Percentiles rank a stretch among this genome's conserved stretches.
Conservation (phyloP, 2,113 vertebrate species). For the Clupea harengus region DNA sequence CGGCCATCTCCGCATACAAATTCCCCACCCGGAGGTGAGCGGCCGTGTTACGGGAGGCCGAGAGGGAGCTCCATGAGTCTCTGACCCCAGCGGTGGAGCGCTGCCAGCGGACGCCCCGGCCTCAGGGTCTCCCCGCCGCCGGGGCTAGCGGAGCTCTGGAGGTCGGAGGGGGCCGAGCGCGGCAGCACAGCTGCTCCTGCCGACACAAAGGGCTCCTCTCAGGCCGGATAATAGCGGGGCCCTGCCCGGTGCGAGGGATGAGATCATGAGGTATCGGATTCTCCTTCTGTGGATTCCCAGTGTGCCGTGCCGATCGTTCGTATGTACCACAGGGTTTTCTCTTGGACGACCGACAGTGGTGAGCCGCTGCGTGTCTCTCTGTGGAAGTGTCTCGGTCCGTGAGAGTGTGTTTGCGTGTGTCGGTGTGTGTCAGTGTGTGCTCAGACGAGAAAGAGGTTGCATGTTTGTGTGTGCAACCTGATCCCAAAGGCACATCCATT, state of each 20-base stretch:
- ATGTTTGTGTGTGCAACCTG: neutral
- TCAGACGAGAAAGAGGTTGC: neutral
- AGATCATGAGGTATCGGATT: slow-evolving; percentile 45
- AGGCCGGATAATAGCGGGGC: slow-evolving; percentile 53
- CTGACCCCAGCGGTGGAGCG: neutral
- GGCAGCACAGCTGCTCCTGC: slow-evolving; percentile 64
- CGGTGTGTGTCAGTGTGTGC: neutral
- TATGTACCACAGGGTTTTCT: neutral
- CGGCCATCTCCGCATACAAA: neutral
- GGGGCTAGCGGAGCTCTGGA: neutral
- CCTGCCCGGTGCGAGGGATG: slow-evolving; percentile 42
- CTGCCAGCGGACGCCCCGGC: neutral
- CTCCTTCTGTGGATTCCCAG: slow-evolving; percentile 45
- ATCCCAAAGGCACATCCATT: too few species aligned
- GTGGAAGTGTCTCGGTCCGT: neutral
- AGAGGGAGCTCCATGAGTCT: neutral
- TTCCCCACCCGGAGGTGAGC: neutral
- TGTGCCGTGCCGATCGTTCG: slow-evolving; percentile 4
- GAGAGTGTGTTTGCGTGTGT: neutral
- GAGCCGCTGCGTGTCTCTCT: neutral
- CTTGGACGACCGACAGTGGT: neutral
- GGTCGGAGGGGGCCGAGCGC: slow-evolving; percentile 20
- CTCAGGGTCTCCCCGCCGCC: neutral
- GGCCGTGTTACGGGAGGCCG: neutral
- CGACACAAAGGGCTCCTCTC: slow-evolving; percentile 64